Evolutionary conservation across 2,113 vertebrate genomes (phyloP), one percentile per base, ranked within the genome.

Genomic region (Nibea albiflora): DNA sequence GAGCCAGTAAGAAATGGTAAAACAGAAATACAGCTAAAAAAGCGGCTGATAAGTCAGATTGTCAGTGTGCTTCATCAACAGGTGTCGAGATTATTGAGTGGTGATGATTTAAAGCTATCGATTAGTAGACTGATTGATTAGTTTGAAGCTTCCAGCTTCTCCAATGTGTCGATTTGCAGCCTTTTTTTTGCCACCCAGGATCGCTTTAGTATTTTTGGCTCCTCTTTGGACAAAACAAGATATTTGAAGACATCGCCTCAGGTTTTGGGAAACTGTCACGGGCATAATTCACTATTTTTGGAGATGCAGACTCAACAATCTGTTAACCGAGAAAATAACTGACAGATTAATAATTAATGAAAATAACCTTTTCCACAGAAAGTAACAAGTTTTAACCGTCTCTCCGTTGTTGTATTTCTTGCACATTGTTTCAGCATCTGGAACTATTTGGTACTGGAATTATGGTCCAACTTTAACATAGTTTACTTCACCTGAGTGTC

Each of bases 1-100:
- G 56, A 24, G 28, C 14, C 26, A 4, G 22, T 26, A 56, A n/a
- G 20, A 56, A 22, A 56, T 14, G 4, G 53, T 22, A 46, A 46
- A 46, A 46, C 11, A 56, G 11, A 56, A 6, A 56, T 12, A 54
- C 11, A 54, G 52, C 12, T 22, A 26, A n/a, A 15, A 56, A 24
- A 15, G 11, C 11, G 7, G 11, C n/a, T 56, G 16, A 47, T 10
- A 6, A 9, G 8, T 35, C 11, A 53, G 4, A 50, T 9, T 14
- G 11, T 52, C 47, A 65, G 17, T 16, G 39, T 24, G 49, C 26
- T 54, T 70, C 52, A 70, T 57, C 54, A 72, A 58, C 24, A 72
- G 54, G 39, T 72, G 22, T 0, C 11, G n/a, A 57, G 3, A 15
- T 57, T n/a, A 72, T 20, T 46, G 5, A 57, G 10, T 2, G n/a